These are phyloP conservation scores for Pampus argenteus DNA, from an alignment of 2,797 vertebrate genomes.

Conservation along the genomic window DNA sequence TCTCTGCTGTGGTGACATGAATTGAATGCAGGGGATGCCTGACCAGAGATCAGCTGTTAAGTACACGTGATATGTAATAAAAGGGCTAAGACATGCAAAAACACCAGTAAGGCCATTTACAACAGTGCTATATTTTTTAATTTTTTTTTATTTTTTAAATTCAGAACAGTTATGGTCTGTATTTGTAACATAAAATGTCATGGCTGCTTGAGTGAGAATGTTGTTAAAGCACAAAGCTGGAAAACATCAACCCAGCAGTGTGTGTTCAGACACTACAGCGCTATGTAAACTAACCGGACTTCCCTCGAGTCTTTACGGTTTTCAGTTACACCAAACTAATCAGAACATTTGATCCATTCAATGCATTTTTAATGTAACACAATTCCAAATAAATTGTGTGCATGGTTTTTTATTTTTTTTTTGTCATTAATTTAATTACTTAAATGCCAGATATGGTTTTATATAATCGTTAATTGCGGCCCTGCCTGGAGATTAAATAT, in stretches of 20 bases:
- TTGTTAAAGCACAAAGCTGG: constrained; percentile 5
- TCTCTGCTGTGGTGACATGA: background rate
- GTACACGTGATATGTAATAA: background rate
- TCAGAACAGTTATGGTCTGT: background rate
- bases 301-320: constrained; percentile 14
- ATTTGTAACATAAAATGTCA: background rate
- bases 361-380: background rate
- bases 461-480: background rate
- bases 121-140: background rate
- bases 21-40: background rate
- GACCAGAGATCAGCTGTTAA: background rate
- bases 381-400: background rate
- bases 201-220: background rate
- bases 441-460: background rate
- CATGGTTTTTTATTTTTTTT: too few species aligned
- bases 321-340: background rate
- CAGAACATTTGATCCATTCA: background rate
- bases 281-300: constrained; percentile 23
- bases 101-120: background rate
- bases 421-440: background rate
- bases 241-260: background rate
- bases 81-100: constrained; percentile 23
- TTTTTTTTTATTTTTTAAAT: too few species aligned
- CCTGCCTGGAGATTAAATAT: background rate
- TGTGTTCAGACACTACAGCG: background rate